These are phyloP conservation scores for Cerastoderma edule DNA, from an alignment of 2,888 invertebrate species.

Conservation along the genomic window DNA sequence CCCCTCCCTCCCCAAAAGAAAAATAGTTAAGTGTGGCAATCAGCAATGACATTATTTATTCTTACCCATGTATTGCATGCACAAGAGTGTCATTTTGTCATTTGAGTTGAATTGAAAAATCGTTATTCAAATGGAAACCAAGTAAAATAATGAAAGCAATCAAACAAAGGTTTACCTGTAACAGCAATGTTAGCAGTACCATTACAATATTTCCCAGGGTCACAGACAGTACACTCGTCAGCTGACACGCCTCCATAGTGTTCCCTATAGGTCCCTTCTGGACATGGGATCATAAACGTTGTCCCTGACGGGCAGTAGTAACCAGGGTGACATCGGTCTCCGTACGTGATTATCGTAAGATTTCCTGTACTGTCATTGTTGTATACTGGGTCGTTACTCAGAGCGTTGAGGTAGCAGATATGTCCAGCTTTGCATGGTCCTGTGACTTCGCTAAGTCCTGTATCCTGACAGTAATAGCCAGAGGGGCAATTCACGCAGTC, in stretches of 20 bases:
- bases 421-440: slow-evolving; percentile 81
- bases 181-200: slow-evolving; percentile 74
- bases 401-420: slow-evolving; percentile 78
- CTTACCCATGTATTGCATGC: too few species aligned
- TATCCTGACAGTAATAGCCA: slow-evolving; percentile 79
- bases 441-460: slow-evolving; percentile 74
- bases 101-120: too few species aligned
- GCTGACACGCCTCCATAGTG: slow-evolving; percentile 68
- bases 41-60: too few species aligned
- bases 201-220: slow-evolving; percentile 81
- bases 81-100: too few species aligned
- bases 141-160: too few species aligned
- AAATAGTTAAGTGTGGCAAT: too few species aligned
- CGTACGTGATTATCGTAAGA: slow-evolving; percentile 78
- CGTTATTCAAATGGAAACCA: too few species aligned
- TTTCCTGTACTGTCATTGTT: slow-evolving; percentile 78
- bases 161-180: too few species aligned
- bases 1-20: too few species aligned
- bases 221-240: slow-evolving; percentile 75
- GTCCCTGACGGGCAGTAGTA: slow-evolving; percentile 81
- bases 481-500: slow-evolving; percentile 78
- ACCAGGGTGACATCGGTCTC: slow-evolving; percentile 80
- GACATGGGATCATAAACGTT: slow-evolving; percentile 77
- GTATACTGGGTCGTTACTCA: slow-evolving; percentile 78
- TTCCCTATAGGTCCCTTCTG: slow-evolving; percentile 79